A percentile compares a stretch with the other conserved stretches of the same genome.
Conservation (phyloP, 35 echinoderm and acorn worm species). For the Holothuria glaberrima region DNA sequence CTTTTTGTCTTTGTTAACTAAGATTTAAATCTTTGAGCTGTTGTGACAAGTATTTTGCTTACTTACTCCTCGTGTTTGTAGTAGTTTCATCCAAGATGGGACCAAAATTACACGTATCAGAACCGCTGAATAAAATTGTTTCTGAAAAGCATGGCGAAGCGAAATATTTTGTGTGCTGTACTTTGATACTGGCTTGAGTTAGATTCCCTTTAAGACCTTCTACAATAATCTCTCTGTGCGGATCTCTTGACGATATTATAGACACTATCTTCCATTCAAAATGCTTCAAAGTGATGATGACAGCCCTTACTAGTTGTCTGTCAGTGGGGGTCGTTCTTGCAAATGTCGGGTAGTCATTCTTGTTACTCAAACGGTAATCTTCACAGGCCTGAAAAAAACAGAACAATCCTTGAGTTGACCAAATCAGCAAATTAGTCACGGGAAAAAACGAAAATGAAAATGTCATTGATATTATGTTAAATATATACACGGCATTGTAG, state of each 20-base stretch:
- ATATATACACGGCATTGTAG: too few species aligned
- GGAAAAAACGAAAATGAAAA: too few species aligned
- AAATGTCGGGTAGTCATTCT: slow-evolving; percentile 83
- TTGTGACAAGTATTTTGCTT: not conserved
- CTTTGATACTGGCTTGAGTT: not conserved
- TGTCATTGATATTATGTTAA: too few species aligned
- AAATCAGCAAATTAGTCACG: too few species aligned
- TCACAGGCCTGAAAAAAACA: slow-evolving; percentile 65
- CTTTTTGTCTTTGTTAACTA: not conserved
- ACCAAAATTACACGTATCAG: not conserved
- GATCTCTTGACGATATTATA: slow-evolving; percentile 51
- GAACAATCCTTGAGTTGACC: too few species aligned
- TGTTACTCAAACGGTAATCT: slow-evolving; percentile 80
- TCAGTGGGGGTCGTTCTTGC: slow-evolving; percentile 84
- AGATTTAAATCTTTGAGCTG: too few species aligned
- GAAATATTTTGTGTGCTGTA: slow-evolving; percentile 11
- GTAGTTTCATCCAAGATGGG: not conserved
- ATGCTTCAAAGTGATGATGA: slow-evolving; percentile 66
- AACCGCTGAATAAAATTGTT: not conserved
- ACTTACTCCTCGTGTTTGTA: slow-evolving; percentile 35
- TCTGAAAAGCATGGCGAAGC: not conserved
- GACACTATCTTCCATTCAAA: slow-evolving; percentile 83
- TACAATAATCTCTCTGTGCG: not conserved
- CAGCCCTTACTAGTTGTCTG: slow-evolving; percentile 61
- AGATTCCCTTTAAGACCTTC: not conserved